These are phyloP conservation scores for Polypedilum pembai DNA, from an alignment of 1,140 invertebrate genomes.

Conservation along the genomic window DNA sequence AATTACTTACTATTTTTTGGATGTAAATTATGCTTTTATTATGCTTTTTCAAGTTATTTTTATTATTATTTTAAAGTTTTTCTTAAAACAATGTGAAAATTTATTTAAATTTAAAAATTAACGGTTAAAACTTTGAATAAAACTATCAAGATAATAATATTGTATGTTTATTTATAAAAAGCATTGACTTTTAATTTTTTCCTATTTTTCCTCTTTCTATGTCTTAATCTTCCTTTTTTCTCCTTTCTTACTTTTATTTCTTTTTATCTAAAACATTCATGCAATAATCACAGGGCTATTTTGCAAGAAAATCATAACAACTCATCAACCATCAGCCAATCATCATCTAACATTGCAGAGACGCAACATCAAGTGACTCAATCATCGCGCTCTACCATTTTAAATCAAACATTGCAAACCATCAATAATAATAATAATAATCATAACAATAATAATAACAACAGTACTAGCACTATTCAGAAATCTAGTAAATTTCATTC, in stretches of 20 bases:
- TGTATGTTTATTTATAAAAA: too few relatives aligned
- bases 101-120: too few relatives aligned
- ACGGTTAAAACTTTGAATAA: too few relatives aligned
- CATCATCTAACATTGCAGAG: constrained; percentile 25
- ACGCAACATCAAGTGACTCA: constrained; percentile 26
- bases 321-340: constrained; percentile 21
- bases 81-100: too few relatives aligned
- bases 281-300: background rate
- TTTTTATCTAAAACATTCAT: background rate
- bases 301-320: constrained; percentile 13
- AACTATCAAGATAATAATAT: too few relatives aligned
- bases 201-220: background rate
- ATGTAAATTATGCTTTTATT: too few relatives aligned
- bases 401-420: constrained; percentile 25
- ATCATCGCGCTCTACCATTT: background rate
- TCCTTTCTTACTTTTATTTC: background rate
- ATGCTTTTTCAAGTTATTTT: too few relatives aligned
- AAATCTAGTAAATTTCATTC: constrained; percentile 14
- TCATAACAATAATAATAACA: constrained; percentile 24
- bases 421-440: constrained; percentile 28
- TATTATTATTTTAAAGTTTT: too few relatives aligned
- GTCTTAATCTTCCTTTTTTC: background rate
- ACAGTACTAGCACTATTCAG: background rate
- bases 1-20: too few relatives aligned
- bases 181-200: background rate